Evolutionary conservation across 2,888 invertebrate genomes (phyloP).

Genomic region (Philereme vetulata): DNA sequence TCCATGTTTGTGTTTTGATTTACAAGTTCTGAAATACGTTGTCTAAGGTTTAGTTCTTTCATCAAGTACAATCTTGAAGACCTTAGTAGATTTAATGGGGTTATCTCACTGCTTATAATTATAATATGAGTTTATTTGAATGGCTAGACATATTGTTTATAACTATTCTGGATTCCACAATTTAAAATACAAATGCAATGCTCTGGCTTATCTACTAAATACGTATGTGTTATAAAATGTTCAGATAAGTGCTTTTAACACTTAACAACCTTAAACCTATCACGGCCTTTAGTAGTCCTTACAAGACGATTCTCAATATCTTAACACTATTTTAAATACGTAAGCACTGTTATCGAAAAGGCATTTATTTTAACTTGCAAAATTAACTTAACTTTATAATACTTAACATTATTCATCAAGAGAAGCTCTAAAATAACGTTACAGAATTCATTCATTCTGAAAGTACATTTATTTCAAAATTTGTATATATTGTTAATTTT

Average conservation of each 20-base stretch:
- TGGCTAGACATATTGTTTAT: background rate
- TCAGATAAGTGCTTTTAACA: constrained; percentile 65
- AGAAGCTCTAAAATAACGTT: constrained; percentile 32
- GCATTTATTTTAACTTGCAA: constrained; percentile 36
- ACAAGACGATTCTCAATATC: constrained; percentile 50
- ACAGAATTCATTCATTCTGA: constrained; percentile 19
- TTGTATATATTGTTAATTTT: constrained; percentile 21
- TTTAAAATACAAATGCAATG: constrained; percentile 30
- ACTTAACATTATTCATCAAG: constrained; percentile 29
- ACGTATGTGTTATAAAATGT: constrained; percentile 61
- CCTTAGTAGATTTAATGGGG: no score
- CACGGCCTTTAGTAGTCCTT: constrained; percentile 72
- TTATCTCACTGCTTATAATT: no score
- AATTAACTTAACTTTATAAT: constrained; percentile 30
- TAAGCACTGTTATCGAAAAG: constrained; percentile 40
- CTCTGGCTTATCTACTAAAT: constrained; percentile 53
- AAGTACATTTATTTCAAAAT: constrained; percentile 29
- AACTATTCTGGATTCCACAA: background rate
- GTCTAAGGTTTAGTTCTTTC: no score
- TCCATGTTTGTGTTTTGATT: no score
- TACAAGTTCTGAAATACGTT: no score
- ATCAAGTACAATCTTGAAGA: no score
- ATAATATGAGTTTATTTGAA: background rate
- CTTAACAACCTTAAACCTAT: constrained; percentile 67
- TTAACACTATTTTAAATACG: constrained; percentile 42